Evolutionary conservation across 2,797 vertebrate genomes (phyloP), one percentile per base, ranked within the genome.

Genomic region (Cephalopachus bancanus): DNA sequence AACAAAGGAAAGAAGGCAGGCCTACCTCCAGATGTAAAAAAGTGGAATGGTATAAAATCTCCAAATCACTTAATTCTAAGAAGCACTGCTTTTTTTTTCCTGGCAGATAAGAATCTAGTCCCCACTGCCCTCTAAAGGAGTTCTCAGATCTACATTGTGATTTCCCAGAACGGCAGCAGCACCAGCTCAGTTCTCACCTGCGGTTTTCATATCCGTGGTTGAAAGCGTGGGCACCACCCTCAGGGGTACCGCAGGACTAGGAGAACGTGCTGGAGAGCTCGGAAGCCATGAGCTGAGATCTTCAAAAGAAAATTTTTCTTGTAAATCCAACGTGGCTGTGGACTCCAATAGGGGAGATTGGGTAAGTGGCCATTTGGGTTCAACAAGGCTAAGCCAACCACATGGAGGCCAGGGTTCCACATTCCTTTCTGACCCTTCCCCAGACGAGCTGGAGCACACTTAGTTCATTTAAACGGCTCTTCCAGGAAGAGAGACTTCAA

Each of bases 161-260:
- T 1, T 15, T 49, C 88, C 88, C 55, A 9, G 14, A 33, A 30
- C 0, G 7, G 20, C 2, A 10, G 30, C 0, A 2, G 30, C 19
- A 6, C 3, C 49, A 62, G 51, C 28, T 26, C 33, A 17, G 67
- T 37, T 84, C 99, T 98, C 89, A 99, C 99, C 99, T 95, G 99
- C 99, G 19, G 98, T 99, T 98, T 99, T 99, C 99, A 99, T 99
- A 98, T 99, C 99, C 93, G 98, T 98, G 30, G 99, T 99, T 74
- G 99, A 99, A 89, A 99, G 98, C 0, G 99, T 99, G 83, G 99
- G 99, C 90, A 99, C 98, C 95, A 99, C 99, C 98, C 99, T 99
- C 91, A 99, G 98, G 16, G 99, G 99, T 91, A 99, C 97, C 0
- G 99, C 99, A 64, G 99, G 98, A 78, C 99, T 99, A 26, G 92